phyloP scores from a whole-genome alignment of 2,797 vertebrate genomes.

The Pantherophis alleghaniensis region DNA sequence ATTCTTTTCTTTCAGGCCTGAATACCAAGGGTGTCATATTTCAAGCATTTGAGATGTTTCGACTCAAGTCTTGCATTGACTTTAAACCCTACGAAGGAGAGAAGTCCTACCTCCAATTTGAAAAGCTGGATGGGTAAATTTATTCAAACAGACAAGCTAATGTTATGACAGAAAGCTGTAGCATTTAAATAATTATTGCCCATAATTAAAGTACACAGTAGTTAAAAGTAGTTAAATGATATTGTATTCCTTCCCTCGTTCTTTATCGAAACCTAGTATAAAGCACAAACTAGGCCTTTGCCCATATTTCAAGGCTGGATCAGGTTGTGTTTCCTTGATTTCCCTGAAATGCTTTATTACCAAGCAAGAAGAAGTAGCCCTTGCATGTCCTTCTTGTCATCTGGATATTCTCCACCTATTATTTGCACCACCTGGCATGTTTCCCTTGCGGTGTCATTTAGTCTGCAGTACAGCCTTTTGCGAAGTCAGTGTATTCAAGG shows the following conservation, averaged over 20 bases:
- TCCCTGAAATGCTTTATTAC: not conserved
- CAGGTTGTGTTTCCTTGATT: not conserved
- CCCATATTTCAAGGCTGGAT: not conserved
- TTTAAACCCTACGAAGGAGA: slow-evolving; percentile 85
- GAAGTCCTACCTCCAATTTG: slow-evolving; percentile 77
- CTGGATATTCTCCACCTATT: not conserved
- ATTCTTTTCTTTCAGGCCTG: slow-evolving; percentile 64
- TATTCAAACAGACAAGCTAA: not conserved
- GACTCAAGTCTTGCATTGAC: slow-evolving; percentile 83
- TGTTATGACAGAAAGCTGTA: not conserved
- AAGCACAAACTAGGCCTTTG: not conserved
- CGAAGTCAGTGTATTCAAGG: not conserved
- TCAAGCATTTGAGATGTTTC: slow-evolving; percentile 81
- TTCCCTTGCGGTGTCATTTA: not conserved
- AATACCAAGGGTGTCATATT: slow-evolving; percentile 81
- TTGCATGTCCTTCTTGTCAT: not conserved
- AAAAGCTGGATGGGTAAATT: slow-evolving; percentile 75
- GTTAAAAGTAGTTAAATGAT: not conserved
- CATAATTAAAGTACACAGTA: not conserved
- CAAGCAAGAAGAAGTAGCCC: not conserved
- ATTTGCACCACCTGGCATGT: not conserved
- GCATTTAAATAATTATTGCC: not conserved
- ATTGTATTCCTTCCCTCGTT: not conserved
- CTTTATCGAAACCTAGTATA: not conserved
- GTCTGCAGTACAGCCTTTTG: not conserved